These are phyloP conservation scores for Myotis davidii DNA, from an alignment of 2,113 vertebrate species.

Conservation along the genomic window DNA sequence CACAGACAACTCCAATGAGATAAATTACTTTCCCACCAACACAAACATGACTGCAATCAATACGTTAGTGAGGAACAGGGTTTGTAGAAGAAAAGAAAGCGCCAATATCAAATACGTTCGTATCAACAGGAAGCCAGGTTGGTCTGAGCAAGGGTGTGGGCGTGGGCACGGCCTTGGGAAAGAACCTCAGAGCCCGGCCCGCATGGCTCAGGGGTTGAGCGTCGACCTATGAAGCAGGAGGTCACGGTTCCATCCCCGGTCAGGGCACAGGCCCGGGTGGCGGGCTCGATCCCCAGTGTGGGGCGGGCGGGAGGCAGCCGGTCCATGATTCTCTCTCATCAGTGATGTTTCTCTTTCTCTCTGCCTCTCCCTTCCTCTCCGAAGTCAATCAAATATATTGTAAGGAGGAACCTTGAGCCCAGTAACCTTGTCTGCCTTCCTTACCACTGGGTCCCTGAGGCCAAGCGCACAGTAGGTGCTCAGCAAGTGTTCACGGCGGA, in stretches of 20 bases:
- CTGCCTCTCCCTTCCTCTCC: too few species aligned
- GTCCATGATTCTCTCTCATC: too few species aligned
- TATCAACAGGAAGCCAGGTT: not conserved
- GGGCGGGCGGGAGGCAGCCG: too few species aligned
- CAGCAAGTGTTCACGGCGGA: not conserved
- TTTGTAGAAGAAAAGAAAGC: slow-evolving; percentile 69
- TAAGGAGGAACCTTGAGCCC: not conserved
- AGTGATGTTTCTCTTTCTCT: too few species aligned
- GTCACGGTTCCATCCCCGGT: too few species aligned
- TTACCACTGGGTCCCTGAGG: not conserved
- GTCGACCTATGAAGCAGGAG: too few species aligned
- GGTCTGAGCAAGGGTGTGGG: not conserved
- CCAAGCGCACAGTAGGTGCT: not conserved
- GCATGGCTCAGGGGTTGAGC: too few species aligned
- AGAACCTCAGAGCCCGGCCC: not conserved
- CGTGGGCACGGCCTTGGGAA: accelerated
- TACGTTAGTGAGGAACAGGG: slow-evolving; percentile 54
- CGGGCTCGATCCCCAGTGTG: too few species aligned
- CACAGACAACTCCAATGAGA: slow-evolving; percentile 57
- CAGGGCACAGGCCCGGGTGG: too few species aligned
- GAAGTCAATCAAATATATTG: too few species aligned
- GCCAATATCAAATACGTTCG: slow-evolving; percentile 55
- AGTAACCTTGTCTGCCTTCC: not conserved
- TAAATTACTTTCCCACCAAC: slow-evolving; percentile 66
- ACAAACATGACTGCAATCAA: slow-evolving; percentile 63